Percentiles rank a stretch among this genome's conserved stretches.
Conservation (phyloP, 2,888 invertebrate species). For the Mycalesis mineus region DNA sequence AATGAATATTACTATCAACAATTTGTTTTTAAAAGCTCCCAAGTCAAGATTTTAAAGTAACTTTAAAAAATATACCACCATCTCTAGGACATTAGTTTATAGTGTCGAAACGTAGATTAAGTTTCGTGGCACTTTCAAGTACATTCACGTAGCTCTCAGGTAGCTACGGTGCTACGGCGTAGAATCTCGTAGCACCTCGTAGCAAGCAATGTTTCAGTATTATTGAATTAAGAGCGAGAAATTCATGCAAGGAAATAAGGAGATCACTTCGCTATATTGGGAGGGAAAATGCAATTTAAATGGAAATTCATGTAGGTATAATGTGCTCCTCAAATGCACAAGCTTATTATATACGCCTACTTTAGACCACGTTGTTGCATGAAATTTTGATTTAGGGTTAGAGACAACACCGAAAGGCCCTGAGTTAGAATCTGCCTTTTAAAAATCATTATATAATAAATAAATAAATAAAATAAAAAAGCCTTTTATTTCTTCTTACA, state of each 20-base stretch:
- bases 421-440: too few species aligned
- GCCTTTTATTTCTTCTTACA: too few species aligned
- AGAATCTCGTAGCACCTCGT: background rate
- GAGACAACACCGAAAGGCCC: too few species aligned
- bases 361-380: too few species aligned
- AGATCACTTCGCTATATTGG: background rate
- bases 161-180: background rate
- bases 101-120: constrained; percentile 1
- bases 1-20: too few species aligned
- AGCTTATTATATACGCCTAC: too few species aligned
- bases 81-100: background rate
- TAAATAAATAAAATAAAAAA: too few species aligned
- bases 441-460: too few species aligned
- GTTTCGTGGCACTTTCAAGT: background rate
- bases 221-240: constrained; percentile 12
- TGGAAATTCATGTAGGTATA: background rate
- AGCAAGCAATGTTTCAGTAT: background rate
- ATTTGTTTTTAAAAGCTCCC: too few species aligned
- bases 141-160: background rate
- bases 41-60: background rate
- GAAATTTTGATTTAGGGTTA: too few species aligned
- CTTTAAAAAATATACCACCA: background rate
- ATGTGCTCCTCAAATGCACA: too few species aligned
- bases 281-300: constrained; percentile 5
- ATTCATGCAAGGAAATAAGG: constrained; percentile 7